A percentile compares a stretch with the other conserved stretches of the same genome.
phyloP scores from a whole-genome alignment of 2,888 invertebrate species.

The Nephrotoma flavescens region DNA sequence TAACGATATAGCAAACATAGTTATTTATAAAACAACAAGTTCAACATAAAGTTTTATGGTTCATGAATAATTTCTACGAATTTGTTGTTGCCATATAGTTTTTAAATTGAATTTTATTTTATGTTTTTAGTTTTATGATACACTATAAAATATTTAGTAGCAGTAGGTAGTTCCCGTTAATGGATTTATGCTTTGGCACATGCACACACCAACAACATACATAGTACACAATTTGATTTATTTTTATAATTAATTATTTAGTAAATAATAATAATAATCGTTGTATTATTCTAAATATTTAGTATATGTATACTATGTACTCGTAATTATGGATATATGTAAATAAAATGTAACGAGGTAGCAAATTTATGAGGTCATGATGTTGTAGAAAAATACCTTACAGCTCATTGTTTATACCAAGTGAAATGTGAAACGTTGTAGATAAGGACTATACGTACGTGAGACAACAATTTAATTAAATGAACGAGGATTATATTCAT shows the following conservation, averaged over 20 bases:
- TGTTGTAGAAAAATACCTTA: not conserved
- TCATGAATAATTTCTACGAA: not conserved
- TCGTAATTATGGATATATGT: not conserved
- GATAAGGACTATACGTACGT: not conserved
- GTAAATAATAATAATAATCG: not conserved
- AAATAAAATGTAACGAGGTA: not conserved
- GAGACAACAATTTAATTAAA: not conserved
- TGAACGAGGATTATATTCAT: not conserved
- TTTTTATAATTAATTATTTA: not conserved
- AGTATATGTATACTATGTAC: too few relatives aligned
- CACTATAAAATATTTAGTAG: not conserved
- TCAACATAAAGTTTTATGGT: not conserved
- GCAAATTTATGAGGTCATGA: not conserved
- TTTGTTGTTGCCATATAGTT: not conserved
- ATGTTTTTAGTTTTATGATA: not conserved
- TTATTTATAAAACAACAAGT: not conserved
- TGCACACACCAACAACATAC: not conserved
- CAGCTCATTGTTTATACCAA: not conserved
- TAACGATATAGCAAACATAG: not conserved
- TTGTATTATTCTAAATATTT: not conserved
- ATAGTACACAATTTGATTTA: not conserved
- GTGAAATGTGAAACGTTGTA: not conserved
- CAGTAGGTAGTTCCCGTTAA: not conserved
- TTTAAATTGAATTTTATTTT: not conserved
- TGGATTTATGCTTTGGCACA: not conserved